These are phyloP conservation scores for Progne subis DNA, from an alignment of 2,113 vertebrate species.

Conservation along the genomic window DNA sequence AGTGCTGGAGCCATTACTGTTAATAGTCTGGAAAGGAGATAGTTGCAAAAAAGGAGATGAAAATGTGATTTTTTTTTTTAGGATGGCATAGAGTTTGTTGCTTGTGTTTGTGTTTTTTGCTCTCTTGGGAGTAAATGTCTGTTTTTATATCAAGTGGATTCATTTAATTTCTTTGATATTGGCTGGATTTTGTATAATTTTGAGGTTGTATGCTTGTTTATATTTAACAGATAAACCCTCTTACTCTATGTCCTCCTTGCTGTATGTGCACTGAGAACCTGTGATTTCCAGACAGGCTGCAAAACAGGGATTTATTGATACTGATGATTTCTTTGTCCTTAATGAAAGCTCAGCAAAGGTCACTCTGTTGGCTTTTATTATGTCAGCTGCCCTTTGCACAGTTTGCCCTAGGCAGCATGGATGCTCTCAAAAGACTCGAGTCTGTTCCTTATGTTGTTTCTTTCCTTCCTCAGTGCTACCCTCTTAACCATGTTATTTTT, in stretches of 20 bases:
- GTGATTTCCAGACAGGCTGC: not conserved
- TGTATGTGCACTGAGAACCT: not conserved
- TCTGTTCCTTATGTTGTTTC: not conserved
- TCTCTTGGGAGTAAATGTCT: not conserved
- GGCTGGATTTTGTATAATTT: not conserved
- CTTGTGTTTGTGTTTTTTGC: not conserved
- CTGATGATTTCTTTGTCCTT: not conserved
- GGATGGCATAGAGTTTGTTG: not conserved
- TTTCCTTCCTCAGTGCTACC: not conserved
- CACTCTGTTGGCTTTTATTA: not conserved
- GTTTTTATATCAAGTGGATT: not conserved
- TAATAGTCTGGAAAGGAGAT: not conserved
- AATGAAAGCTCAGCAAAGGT: constrained; percentile 7
- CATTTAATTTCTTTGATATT: not conserved
- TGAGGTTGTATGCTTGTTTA: not conserved
- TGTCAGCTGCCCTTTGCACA: not conserved
- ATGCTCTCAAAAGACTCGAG: not conserved
- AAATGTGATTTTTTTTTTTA: not conserved
- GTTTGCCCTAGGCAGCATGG: not conserved
- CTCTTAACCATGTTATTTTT: not conserved
- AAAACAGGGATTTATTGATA: constrained; percentile 29
- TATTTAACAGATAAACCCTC: not conserved
- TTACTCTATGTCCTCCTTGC: not conserved
- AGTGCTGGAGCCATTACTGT: not conserved
- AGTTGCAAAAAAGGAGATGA: not conserved